Evolutionary conservation across 2,113 vertebrate genomes (phyloP).

Genomic region (Pachypanchax playfairii): DNA sequence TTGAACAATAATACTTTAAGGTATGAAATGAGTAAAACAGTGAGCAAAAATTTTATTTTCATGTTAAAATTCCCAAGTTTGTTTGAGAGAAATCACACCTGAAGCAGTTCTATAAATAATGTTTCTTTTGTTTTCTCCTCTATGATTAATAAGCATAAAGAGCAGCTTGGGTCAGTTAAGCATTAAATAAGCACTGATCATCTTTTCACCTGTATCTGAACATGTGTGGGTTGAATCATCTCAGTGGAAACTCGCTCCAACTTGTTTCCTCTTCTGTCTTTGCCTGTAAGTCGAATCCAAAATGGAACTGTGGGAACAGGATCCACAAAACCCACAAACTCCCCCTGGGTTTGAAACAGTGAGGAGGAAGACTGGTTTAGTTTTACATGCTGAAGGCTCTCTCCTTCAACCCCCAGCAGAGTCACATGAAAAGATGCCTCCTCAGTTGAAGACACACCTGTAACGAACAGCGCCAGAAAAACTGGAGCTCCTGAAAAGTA

Average conservation of each 20-base stretch:
- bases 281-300: conserved; percentile 69
- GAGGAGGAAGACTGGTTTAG: conserved; percentile 68
- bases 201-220: conserved; percentile 75
- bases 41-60: too few relatives aligned
- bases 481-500: conserved; percentile 59
- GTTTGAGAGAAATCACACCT: too few relatives aligned
- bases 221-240: conserved; percentile 75
- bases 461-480: conserved; percentile 77
- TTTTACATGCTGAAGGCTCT: conserved; percentile 65
- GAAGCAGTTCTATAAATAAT: too few relatives aligned
- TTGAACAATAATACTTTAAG: too few relatives aligned
- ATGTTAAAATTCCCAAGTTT: too few relatives aligned
- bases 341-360: conserved; percentile 42
- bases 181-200: too few relatives aligned
- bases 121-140: too few relatives aligned
- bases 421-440: conserved; percentile 71
- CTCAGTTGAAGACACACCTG: conserved; percentile 58
- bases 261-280: conserved; percentile 67
- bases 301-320: conserved; percentile 74
- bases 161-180: too few relatives aligned
- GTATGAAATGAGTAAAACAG: too few relatives aligned
- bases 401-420: conserved; percentile 69
- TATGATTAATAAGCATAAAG: too few relatives aligned
- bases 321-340: conserved; percentile 74
- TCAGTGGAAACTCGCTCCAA: conserved; percentile 78